Base-by-base conservation (phyloP, 64 coral and sea anemone species). In the Stichodactyla helianthus region DNA sequence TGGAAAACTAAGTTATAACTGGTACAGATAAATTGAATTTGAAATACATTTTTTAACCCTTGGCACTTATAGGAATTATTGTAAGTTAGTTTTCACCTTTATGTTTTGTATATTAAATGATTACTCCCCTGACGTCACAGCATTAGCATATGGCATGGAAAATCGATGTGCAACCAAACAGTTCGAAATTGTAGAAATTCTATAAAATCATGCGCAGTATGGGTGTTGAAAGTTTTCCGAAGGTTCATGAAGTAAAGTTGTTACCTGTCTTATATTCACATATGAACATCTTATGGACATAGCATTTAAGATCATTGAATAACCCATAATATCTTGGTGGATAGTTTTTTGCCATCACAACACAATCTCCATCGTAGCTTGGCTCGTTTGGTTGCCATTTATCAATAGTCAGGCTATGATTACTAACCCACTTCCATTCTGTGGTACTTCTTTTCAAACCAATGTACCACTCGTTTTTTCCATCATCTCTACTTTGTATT, bases 351-450 rank as follows among this genome's bases (percentile, higher is more conserved):
- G 67, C 50, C 55, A 90, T 90, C 3, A 60, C 28, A 77, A 31
- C 82, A 58, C 71, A 68, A 26, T 62, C 5, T 25, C 70, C 88
- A 50, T 85, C 53, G 10, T 53, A 28, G 6, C 53, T 77, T 23
- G 88, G 88, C 67, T 90, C 5, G 19, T 8, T 8, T 4, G 22
- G 1, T 61, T 59, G 67, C 88, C 88, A 90, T 85, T 90, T 90
- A 0, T 59, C 0, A 26, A 78, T 90, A 7, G 64, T 83, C 54
- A 90, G 23, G 6, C 23, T 28, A 4, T 14, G 18, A n/a, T 82
- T 82, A 51, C 65, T 90, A 7, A 77, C 67, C 88, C 88, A 90
- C 12, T 85, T 50, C 88, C 88, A 90, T 7, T 14, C 19, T 23
- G 16, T 25, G 25, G 70, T 17, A 7, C 0, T 16, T 8, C 13